These are phyloP conservation scores for Malacosoma neustria DNA, from an alignment of 2,888 invertebrate species.

Conservation along the genomic window DNA sequence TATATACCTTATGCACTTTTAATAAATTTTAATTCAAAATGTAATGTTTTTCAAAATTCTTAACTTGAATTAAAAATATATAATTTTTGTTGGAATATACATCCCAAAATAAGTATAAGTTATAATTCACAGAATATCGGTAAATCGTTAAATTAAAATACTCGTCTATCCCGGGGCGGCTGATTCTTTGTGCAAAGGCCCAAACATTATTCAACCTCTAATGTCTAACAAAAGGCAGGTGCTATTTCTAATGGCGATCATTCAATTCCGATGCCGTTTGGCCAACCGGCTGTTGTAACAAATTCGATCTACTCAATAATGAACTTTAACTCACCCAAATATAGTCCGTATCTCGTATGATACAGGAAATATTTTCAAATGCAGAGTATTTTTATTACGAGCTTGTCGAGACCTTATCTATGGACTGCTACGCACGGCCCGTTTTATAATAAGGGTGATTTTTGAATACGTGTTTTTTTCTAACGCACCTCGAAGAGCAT, in stretches of 20 bases:
- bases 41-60: no score
- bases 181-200: constrained; percentile 8
- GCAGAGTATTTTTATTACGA: background rate
- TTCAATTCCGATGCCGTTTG: constrained; percentile 34
- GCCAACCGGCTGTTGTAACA: constrained; percentile 10
- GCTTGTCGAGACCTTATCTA: background rate
- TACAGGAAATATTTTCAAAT: background rate
- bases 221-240: constrained; percentile 44
- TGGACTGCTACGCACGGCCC: background rate
- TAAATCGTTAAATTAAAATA: background rate
- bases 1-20: no score
- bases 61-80: no score
- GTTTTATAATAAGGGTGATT: constrained; percentile 3
- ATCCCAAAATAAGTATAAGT: no score
- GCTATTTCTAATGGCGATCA: constrained; percentile 37
- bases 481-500: constrained; percentile 12
- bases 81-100: no score
- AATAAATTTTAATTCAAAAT: constrained; percentile 1
- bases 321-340: background rate
- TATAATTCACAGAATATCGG: background rate
- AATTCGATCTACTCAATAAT: background rate
- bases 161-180: background rate
- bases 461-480: constrained; percentile 10
- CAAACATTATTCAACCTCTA: constrained; percentile 25
- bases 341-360: background rate